Evolutionary conservation across 2,113 vertebrate genomes (phyloP), one percentile per base, ranked within the genome.

Genomic region (Uropsilus gracilis): DNA sequence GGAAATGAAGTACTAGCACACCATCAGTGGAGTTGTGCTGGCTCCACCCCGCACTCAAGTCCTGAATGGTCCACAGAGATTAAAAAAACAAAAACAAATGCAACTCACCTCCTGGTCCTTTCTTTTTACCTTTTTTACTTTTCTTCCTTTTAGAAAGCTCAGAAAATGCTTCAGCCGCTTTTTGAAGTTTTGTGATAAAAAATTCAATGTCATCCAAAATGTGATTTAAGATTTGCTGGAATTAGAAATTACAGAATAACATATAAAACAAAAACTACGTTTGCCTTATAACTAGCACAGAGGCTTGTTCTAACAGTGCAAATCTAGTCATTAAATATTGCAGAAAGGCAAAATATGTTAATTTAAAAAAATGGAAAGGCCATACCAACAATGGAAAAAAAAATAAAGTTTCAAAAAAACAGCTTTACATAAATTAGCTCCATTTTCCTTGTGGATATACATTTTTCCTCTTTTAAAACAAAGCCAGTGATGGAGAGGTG

Each of bases 221-320:
- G 97, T 99, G 99, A 97, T 99, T 99, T 95, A 99, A 98, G 97
- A 99, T 99, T 99, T 99, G 99, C 99, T 99, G 97, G 82, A 97
- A 97, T 95, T 50, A 93, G 32, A 96, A 96, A 82, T 17, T 84
- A 71, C 0, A 94, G 72, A 95, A 87, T 57, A 91, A 94, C 89
- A 82, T 44, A 55, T 84, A 48, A 88, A 91, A 68, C 24, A 82
- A 72, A 64, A 76, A 75, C 12, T 28, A 82, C 68, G 63, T 89
- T 95, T 86, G 18, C 39, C 26, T 90, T 78, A 22, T 53, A 63
- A 94, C 34, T 46, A 72, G n/a, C 46, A 82, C 68, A 68, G 64
- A n/a, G 42, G 13, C 37, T 93, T 78, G 10, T 68, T 87, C 17
- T 61, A 24, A 61, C 8, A 82, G 42, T 39, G 12, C 26, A 57